Evolutionary conservation across 2,888 invertebrate species (phyloP).

Genomic region (Iphiclides podalirius): DNA sequence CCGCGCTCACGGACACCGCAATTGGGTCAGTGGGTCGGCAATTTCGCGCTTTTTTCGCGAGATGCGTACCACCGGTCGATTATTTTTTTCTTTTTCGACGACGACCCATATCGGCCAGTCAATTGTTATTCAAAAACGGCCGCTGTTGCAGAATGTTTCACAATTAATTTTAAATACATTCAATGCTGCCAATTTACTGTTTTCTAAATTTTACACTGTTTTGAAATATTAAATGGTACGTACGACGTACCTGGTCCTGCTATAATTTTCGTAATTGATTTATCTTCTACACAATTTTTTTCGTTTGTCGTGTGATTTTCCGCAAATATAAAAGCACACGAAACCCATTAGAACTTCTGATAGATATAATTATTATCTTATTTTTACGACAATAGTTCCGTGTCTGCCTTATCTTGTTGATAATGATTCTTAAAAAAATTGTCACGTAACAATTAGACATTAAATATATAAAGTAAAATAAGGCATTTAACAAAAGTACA

Average conservation of each 20-base stretch:
- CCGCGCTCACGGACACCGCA: slow-evolving; percentile 58
- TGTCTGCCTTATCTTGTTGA: slow-evolving; percentile 2
- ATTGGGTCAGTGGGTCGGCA: slow-evolving; percentile 64
- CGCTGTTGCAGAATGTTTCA: too few species aligned
- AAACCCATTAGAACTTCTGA: slow-evolving; percentile 10
- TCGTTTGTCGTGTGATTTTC: too few species aligned
- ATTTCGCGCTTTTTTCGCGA: slow-evolving; percentile 41
- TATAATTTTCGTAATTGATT: too few species aligned
- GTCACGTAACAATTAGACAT: background rate
- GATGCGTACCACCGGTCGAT: background rate
- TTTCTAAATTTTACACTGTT: slow-evolving; percentile 2
- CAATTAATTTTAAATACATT: background rate
- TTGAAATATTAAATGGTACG: too few species aligned
- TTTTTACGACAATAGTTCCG: slow-evolving; percentile 5
- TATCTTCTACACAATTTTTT: too few species aligned
- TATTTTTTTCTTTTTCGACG: background rate
- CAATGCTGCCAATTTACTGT: background rate
- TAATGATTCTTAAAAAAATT: background rate
- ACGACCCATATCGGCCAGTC: too few species aligned
- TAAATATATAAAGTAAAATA: background rate
- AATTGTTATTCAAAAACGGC: too few species aligned
- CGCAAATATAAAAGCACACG: slow-evolving; percentile 1
- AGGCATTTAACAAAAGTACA: too few species aligned
- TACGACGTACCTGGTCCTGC: too few species aligned
- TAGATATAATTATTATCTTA: slow-evolving; percentile 5